Percentiles rank a stretch among this genome's conserved stretches.
Conservation (phyloP, 2,888 invertebrate species). For the Catocala nupta region DNA sequence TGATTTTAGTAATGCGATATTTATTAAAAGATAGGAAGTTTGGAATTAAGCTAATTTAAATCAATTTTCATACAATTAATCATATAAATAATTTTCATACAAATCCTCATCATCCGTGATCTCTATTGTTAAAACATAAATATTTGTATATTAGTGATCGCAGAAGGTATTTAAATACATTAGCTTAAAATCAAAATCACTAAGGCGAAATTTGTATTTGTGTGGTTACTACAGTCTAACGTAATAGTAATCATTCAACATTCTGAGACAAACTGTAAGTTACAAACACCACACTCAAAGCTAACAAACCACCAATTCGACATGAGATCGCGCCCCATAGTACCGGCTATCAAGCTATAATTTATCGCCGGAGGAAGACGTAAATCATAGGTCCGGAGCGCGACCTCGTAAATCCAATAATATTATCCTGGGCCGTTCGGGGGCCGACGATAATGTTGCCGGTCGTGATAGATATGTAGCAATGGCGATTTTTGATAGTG, state of each 20-base stretch:
- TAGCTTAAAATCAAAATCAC: no score
- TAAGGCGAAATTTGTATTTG: no score
- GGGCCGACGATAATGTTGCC: slow-evolving; percentile 68
- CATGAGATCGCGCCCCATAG: slow-evolving; percentile 41
- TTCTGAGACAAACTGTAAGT: slow-evolving; percentile 2
- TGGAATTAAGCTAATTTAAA: no score
- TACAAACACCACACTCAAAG: slow-evolving; percentile 7
- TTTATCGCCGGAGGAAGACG: slow-evolving; percentile 81
- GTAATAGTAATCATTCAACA: background rate
- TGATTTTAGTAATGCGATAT: no score
- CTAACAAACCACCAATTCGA: slow-evolving; percentile 35
- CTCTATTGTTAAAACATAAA: no score
- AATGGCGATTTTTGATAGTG: slow-evolving; percentile 36
- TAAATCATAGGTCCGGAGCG: slow-evolving; percentile 82
- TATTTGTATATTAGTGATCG: no score
- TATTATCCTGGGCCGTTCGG: slow-evolving; percentile 75
- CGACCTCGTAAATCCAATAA: slow-evolving; percentile 83
- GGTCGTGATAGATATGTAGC: slow-evolving; percentile 41
- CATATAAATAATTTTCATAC: no score
- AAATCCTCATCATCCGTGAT: no score
- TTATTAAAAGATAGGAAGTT: no score
- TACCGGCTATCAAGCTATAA: slow-evolving; percentile 60
- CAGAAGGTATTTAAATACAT: no score
- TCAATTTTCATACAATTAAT: no score
- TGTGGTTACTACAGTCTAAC: background rate